phyloP scores from a whole-genome alignment of 2,888 invertebrate genomes.

The Caenorhabditis sinica region DNA sequence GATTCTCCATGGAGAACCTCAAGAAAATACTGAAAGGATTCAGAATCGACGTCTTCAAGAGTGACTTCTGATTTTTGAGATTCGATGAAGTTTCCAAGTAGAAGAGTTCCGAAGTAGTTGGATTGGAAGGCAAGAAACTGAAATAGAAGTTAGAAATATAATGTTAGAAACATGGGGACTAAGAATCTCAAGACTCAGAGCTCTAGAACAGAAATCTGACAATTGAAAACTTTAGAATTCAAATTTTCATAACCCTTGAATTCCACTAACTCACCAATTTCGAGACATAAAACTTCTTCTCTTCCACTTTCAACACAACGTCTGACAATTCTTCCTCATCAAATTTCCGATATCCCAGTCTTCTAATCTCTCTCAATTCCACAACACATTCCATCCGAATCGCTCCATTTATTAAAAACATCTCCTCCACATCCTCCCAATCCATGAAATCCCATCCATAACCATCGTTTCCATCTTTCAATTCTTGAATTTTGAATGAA shows the following conservation, averaged over 20 bases:
- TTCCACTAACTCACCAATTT: background rate
- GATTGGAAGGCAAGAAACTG: conserved; percentile 39
- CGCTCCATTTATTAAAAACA: background rate
- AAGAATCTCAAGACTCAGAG: too few species aligned
- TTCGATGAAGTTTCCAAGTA: conserved; percentile 5
- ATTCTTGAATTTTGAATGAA: conserved; percentile 6
- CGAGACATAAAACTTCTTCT: conserved; percentile 13
- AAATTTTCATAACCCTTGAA: background rate
- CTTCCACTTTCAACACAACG: conserved; percentile 5
- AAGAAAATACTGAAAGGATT: conserved; percentile 17
- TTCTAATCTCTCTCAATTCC: background rate
- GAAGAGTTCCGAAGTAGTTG: background rate
- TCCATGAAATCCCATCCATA: conserved; percentile 38
- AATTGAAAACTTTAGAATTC: too few species aligned
- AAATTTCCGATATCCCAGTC: background rate
- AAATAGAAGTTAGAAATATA: too few species aligned
- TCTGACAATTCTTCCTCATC: conserved; percentile 14
- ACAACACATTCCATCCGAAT: conserved; percentile 14
- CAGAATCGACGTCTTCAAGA: conserved; percentile 7
- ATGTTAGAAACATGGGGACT: too few species aligned
- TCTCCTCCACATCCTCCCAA: conserved; percentile 11
- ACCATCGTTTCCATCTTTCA: conserved; percentile 30
- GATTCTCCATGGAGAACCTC: conserved; percentile 28
- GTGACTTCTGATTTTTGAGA: conserved; percentile 1
- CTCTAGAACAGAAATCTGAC: too few species aligned